Base-by-base conservation (phyloP, 2,888 invertebrate genomes). In the Anarsia innoxiella region DNA sequence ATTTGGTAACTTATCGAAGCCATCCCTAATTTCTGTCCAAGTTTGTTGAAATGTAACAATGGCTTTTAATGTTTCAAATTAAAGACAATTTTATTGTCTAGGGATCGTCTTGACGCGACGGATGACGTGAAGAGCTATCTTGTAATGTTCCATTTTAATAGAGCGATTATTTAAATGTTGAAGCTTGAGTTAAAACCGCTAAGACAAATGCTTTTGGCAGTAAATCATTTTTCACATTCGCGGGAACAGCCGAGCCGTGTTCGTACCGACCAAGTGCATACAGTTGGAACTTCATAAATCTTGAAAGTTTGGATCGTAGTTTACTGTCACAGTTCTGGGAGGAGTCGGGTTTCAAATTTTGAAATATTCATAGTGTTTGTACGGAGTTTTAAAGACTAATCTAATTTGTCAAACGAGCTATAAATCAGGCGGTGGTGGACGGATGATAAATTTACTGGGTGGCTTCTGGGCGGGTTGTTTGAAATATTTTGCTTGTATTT, bases 231-330 rank as follows among this genome's bases (percentile, higher is more conserved):
- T 52, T 59, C 53, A 46, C 57, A 46, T 62, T 63, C 59, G 58
- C 57, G 49, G 54, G 44, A 51, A 53, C 54, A 51, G 48, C 39
- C 37, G 54, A 56, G 51, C n/a, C n/a, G 48, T 51, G 49, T 49
- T 46, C 43, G 46, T n/a, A n/a, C n/a, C n/a, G n/a, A n/a, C n/a
- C n/a, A n/a, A n/a, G n/a, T n/a, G 51, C 13, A 15, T 23, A 16
- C 4, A 35, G 28, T 47, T 45, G 51, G 49, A 56, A 65, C 57
- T 68, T 59, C 68, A 72, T 73, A 73, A 73, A 72, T 73, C 70
- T 66, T n/a, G 51, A 66, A 68, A 70, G 66, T 71, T 69, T 56
- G 54, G 59, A 56, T 59, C 65, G 56, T 66, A 67, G 60, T 68
- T 66, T 60, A 59, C 62, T 56, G 64, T 62, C 67, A 58, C 47